Percentiles rank a stretch among this genome's conserved stretches.
Evolutionary conservation across 2,888 invertebrate genomes (phyloP).

Genomic region (Lamellibrachia satsuma): DNA sequence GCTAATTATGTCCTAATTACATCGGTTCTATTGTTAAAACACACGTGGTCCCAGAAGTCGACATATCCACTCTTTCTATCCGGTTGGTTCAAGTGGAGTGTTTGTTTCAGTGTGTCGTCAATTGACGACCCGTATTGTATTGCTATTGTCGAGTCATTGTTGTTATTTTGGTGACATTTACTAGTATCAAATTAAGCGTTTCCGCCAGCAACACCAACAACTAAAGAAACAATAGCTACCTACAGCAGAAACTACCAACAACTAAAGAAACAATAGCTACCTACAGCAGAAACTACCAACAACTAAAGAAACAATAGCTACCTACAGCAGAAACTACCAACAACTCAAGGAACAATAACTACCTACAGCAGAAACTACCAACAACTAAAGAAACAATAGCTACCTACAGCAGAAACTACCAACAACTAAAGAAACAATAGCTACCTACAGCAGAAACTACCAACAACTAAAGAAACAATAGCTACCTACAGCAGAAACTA

Average conservation of each 20-base stretch:
- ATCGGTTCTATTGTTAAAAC: background rate
- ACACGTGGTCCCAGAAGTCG: background rate
- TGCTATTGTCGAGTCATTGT: background rate
- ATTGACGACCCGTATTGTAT: background rate
- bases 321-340: background rate
- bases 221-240: too few species aligned
- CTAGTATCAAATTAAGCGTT: background rate
- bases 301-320: too few species aligned
- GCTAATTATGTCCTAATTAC: background rate
- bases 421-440: background rate
- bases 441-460: background rate
- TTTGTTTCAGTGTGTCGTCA: background rate
- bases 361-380: background rate
- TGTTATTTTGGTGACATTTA: background rate
- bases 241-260: too few species aligned
- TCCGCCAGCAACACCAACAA: background rate
- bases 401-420: background rate
- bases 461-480: background rate
- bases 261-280: background rate
- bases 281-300: background rate
- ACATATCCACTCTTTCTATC: background rate
- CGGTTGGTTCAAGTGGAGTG: background rate
- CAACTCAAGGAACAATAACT: background rate
- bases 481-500: background rate
- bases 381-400: background rate